Percentiles rank a stretch among this genome's conserved stretches.
Evolutionary conservation across 2,113 vertebrate species (phyloP).

Genomic region (Sander lucioperca): DNA sequence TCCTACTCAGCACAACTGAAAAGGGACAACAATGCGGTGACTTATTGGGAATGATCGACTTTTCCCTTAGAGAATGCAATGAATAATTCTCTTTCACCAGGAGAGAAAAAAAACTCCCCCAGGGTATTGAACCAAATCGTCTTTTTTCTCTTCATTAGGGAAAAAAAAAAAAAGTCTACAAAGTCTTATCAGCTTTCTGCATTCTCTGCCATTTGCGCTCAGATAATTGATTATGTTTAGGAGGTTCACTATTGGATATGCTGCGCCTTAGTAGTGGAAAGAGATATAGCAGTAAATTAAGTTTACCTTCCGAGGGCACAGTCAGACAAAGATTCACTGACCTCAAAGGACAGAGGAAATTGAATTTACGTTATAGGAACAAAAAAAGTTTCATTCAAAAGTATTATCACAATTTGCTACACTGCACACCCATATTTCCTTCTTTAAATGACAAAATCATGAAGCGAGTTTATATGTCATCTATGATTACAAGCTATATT

Average conservation of each 20-base stretch:
- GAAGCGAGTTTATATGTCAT: slow-evolving; percentile 26
- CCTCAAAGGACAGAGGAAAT: slow-evolving; percentile 77
- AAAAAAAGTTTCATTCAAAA: slow-evolving; percentile 56
- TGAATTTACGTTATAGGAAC: slow-evolving; percentile 67
- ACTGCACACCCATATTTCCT: slow-evolving; percentile 45
- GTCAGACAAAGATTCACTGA: slow-evolving; percentile 76
- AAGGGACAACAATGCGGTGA: slow-evolving; percentile 72
- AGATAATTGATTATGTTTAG: slow-evolving; percentile 86
- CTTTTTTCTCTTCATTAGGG: slow-evolving; percentile 81
- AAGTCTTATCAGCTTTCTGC: slow-evolving; percentile 84
- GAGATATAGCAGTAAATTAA: slow-evolving; percentile 84
- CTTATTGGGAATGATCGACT: slow-evolving; percentile 78
- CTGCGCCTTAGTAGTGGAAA: slow-evolving; percentile 71
- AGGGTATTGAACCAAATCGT: slow-evolving; percentile 81
- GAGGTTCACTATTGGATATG: slow-evolving; percentile 78
- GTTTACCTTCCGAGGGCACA: slow-evolving; percentile 81
- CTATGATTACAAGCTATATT: slow-evolving; percentile 30
- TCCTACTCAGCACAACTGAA: slow-evolving; percentile 54
- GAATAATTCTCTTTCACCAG: slow-evolving; percentile 80
- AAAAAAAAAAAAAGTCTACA: slow-evolving; percentile 77
- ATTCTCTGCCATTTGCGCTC: slow-evolving; percentile 79
- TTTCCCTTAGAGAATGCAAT: slow-evolving; percentile 77
- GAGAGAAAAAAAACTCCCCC: slow-evolving; percentile 66
- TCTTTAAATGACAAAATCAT: slow-evolving; percentile 44
- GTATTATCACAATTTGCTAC: slow-evolving; percentile 58